A percentile compares a stretch with the other conserved stretches of the same genome.
phyloP scores from a whole-genome alignment of 35 echinoderm and acorn worm genomes.

The Eucidaris tribuloides region DNA sequence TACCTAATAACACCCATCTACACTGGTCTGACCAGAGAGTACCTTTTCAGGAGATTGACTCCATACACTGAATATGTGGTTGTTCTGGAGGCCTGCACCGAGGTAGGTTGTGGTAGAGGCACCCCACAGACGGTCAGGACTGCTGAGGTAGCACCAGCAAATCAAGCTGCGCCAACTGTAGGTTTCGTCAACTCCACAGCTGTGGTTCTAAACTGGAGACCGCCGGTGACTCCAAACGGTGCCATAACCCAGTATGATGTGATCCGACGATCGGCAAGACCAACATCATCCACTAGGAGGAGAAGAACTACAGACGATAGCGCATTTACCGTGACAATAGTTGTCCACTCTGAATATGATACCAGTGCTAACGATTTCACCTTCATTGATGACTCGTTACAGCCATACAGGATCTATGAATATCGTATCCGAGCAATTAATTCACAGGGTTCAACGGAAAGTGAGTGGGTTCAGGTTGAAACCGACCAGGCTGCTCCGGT shows the following conservation, averaged over 20 bases:
- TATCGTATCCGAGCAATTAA: slow-evolving; percentile 74
- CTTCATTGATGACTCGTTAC: slow-evolving; percentile 64
- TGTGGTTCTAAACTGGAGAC: slow-evolving; percentile 81
- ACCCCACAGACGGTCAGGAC: slow-evolving; percentile 81
- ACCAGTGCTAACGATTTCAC: slow-evolving; percentile 62
- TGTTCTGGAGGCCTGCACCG: slow-evolving; percentile 92
- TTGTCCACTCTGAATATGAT: slow-evolving; percentile 80
- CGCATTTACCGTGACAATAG: slow-evolving; percentile 68
- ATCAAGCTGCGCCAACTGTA: slow-evolving; percentile 84
- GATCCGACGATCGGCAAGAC: slow-evolving; percentile 47
- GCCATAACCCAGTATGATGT: slow-evolving; percentile 69
- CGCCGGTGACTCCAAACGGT: slow-evolving; percentile 83
- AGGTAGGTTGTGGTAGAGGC: slow-evolving; percentile 81
- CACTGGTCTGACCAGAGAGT: slow-evolving; percentile 76
- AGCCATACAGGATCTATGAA: slow-evolving; percentile 69
- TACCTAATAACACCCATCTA: slow-evolving; percentile 87
- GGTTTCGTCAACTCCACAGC: slow-evolving; percentile 71
- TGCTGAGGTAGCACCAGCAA: slow-evolving; percentile 67
- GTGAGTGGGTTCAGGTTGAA: slow-evolving; percentile 74
- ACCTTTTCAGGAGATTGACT: slow-evolving; percentile 68
- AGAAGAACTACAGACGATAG: slow-evolving; percentile 76
- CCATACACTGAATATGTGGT: slow-evolving; percentile 95
- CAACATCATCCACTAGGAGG: background rate
- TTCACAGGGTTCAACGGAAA: slow-evolving; percentile 57
- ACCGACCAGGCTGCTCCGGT: slow-evolving; percentile 80